These are phyloP conservation scores for Epistrophella euchroma DNA, from an alignment of 2,888 invertebrate species.

Conservation along the genomic window DNA sequence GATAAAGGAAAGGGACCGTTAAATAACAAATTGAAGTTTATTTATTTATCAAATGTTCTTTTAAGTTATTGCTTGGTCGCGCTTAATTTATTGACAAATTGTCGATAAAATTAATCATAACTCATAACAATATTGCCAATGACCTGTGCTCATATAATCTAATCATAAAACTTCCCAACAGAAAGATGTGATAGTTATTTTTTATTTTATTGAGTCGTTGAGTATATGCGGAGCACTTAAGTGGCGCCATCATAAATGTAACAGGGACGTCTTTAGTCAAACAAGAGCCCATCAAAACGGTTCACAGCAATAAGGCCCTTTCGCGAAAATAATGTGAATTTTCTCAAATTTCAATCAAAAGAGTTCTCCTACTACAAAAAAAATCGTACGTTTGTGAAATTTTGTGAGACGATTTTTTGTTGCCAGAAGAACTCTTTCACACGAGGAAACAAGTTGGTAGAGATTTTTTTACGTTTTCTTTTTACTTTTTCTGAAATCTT, in stretches of 20 bases:
- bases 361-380: too few species aligned
- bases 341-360: too few species aligned
- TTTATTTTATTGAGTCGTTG: constrained; percentile 21
- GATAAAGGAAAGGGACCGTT: not conserved
- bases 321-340: too few species aligned
- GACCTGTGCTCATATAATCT: constrained; percentile 43
- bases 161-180: constrained; percentile 26
- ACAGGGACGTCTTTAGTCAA: not conserved
- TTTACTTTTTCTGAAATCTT: too few species aligned
- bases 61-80: not conserved
- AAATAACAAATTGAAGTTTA: too few species aligned
- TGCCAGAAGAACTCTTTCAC: too few species aligned
- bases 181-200: constrained; percentile 8
- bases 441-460: too few species aligned
- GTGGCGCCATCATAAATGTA: constrained; percentile 22
- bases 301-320: too few species aligned
- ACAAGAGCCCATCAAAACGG: too few species aligned
- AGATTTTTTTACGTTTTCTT: too few species aligned
- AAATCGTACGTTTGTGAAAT: too few species aligned
- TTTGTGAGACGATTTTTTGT: too few species aligned
- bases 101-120: constrained; percentile 26
- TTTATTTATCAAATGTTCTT: not conserved
- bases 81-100: constrained; percentile 17
- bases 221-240: constrained; percentile 16
- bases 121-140: constrained; percentile 33